Evolutionary conservation across 2,113 vertebrate species (phyloP).

Genomic region (Caracal caracal): DNA sequence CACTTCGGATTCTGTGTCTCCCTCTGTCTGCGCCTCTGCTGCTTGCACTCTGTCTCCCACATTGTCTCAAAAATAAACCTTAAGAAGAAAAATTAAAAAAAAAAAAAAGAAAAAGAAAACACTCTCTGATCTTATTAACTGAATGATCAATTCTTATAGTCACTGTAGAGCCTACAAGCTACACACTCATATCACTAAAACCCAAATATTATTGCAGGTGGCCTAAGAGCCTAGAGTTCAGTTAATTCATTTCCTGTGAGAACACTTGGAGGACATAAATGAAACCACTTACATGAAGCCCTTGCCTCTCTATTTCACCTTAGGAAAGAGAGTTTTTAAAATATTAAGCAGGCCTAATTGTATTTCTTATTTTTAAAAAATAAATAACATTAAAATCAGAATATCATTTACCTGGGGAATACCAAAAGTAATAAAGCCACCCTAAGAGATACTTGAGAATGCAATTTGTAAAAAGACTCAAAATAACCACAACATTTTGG

Average conservation of each 20-base stretch:
- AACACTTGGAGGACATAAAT: background rate
- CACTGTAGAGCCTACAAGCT: background rate
- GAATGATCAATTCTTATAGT: background rate
- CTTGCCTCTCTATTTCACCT: background rate
- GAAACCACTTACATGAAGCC: background rate
- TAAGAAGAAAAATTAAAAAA: no score
- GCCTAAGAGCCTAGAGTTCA: background rate
- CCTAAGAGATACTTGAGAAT: background rate
- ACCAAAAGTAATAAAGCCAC: conserved; percentile 2
- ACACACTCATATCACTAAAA: background rate
- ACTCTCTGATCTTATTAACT: conserved; percentile 34
- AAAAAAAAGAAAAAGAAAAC: background rate
- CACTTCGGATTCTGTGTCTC: no score
- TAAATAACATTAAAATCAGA: conserved; percentile 43
- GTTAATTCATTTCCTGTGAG: conserved; percentile 25
- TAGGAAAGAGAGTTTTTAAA: background rate
- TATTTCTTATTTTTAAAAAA: background rate
- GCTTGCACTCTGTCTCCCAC: no score
- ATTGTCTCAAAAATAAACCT: no score
- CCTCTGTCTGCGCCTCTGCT: no score
- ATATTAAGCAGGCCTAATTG: background rate
- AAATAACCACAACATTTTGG: background rate
- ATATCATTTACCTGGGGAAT: background rate
- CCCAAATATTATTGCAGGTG: conserved; percentile 26
- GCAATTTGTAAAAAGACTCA: background rate